These are phyloP conservation scores for Heliothis peltigera DNA, from an alignment of 2,888 invertebrate genomes.

Conservation along the genomic window DNA sequence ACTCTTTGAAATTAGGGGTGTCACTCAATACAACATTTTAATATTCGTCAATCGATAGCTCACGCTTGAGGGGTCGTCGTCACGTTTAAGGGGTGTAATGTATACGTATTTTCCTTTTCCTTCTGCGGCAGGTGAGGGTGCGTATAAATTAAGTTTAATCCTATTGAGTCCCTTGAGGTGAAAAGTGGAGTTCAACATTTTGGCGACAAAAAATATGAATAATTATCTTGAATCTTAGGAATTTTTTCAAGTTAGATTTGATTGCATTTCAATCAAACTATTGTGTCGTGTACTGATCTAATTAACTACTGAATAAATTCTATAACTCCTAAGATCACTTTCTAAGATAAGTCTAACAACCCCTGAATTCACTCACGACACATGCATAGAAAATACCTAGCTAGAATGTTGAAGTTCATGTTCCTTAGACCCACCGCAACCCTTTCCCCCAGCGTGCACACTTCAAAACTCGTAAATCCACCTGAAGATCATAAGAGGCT, in stretches of 20 bases:
- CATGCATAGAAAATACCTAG: background rate
- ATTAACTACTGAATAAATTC: no score
- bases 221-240: background rate
- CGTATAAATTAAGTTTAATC: constrained; percentile 3
- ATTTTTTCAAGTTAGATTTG: background rate
- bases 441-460: background rate
- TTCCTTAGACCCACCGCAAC: background rate
- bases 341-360: no score
- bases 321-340: no score
- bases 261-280: no score
- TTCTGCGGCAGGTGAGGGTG: background rate
- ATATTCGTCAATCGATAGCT: constrained; percentile 50
- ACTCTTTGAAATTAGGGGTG: constrained; percentile 9
- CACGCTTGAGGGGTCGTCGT: constrained; percentile 15
- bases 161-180: constrained; percentile 14
- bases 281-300: no score
- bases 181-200: background rate
- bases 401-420: background rate
- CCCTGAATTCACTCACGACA: no score
- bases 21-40: constrained; percentile 50
- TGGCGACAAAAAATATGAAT: background rate
- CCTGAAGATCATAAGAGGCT: constrained; percentile 34
- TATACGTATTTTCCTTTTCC: constrained; percentile 49
- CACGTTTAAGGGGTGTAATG: constrained; percentile 48
- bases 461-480: constrained; percentile 21